Evolutionary conservation across 2,113 vertebrate genomes (phyloP).

Genomic region (Verasper variegatus): DNA sequence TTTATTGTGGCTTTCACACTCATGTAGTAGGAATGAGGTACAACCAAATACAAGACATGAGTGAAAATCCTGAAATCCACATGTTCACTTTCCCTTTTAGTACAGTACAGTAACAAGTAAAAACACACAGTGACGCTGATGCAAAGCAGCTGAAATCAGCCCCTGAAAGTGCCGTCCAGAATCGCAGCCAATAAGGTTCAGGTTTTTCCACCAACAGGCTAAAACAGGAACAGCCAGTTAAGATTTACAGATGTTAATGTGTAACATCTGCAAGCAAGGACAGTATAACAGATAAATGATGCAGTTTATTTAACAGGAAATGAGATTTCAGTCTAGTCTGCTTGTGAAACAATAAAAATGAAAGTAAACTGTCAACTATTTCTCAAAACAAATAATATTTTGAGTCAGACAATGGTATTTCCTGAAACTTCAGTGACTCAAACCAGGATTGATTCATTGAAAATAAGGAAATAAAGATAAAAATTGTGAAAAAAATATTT

Average conservation of each 20-base stretch:
- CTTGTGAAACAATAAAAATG: neutral
- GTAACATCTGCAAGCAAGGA: neutral
- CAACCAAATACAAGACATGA: slow-evolving; percentile 11
- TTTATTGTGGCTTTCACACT: slow-evolving; percentile 14
- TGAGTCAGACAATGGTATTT: too few species aligned
- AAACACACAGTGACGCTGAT: neutral
- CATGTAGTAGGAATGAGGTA: slow-evolving; percentile 10
- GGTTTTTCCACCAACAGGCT: neutral
- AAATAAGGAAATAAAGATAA: too few species aligned
- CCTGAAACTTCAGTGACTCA: too few species aligned
- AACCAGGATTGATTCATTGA: too few species aligned
- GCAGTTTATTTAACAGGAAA: neutral
- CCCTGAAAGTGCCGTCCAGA: neutral
- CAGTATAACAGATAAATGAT: neutral
- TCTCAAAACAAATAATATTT: too few species aligned
- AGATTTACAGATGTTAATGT: neutral
- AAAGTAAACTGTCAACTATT: too few species aligned
- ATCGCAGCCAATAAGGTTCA: too few species aligned
- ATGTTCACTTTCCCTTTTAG: too few species aligned
- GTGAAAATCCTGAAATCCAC: neutral
- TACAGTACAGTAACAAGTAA: slow-evolving; percentile 3
- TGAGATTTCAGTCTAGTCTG: neutral
- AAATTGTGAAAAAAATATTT: too few species aligned
- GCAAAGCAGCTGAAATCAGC: slow-evolving; percentile 4
- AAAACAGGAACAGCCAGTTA: neutral